Conservation (phyloP, 2,113 vertebrate genomes). For the Aspidoscelis tigris region DNA sequence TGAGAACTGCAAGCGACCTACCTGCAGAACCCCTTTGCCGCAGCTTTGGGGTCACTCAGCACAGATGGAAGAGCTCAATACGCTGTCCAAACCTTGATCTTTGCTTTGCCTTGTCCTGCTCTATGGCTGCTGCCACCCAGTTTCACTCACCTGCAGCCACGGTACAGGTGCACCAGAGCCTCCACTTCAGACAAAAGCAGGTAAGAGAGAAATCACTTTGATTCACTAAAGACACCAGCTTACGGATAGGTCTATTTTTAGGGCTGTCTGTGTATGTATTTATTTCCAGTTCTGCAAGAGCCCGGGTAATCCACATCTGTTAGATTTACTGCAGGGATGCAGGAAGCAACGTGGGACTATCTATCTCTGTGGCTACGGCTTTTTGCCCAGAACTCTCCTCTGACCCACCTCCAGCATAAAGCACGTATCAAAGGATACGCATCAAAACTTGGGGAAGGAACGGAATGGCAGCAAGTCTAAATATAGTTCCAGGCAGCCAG, state of each 20-base stretch:
- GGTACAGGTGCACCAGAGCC: background rate
- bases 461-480: slow-evolving; percentile 52
- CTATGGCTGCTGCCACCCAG: too few species aligned
- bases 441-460: slow-evolving; percentile 46
- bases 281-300: slow-evolving; percentile 37
- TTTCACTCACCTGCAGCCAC: background rate
- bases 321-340: slow-evolving; percentile 48
- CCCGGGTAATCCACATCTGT: slow-evolving; percentile 37
- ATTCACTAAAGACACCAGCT: slow-evolving; percentile 38
- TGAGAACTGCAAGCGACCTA: too few species aligned
- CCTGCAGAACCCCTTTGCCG: too few species aligned
- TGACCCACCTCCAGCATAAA: background rate
- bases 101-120: too few species aligned
- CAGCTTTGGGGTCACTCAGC: too few species aligned
- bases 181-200: background rate
- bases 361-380: slow-evolving; percentile 19
- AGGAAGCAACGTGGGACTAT: slow-evolving; percentile 4
- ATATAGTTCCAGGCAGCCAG: slow-evolving; percentile 69
- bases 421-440: slow-evolving; percentile 62
- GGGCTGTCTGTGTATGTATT: slow-evolving; percentile 44
- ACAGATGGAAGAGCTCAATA: too few species aligned
- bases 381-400: slow-evolving; percentile 46
- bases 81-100: too few species aligned
- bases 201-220: slow-evolving; percentile 27
- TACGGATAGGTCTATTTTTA: slow-evolving; percentile 29